Base-by-base conservation (phyloP, 1,140 invertebrate genomes). In the Amphibalanus amphitrite region DNA sequence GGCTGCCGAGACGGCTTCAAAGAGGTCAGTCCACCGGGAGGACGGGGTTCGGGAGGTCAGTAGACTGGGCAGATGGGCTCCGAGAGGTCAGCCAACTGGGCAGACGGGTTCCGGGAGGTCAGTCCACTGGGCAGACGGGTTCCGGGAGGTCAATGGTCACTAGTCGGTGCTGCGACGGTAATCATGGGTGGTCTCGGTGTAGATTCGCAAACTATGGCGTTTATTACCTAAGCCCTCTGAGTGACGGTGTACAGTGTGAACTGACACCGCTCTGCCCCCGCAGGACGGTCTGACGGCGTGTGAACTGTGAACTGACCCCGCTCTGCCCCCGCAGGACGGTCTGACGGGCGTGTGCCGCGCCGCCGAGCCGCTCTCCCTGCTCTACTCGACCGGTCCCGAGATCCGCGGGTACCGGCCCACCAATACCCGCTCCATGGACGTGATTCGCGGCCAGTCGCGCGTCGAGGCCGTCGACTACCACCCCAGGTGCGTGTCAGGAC, bases 401-500 rank as follows among this genome's bases (percentile, higher is more conserved):
- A 92, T 98, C 67, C 83, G 92, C 30, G 88, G 88, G 0, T 87
- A 89, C 70, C 85, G 86, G 64, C 76, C 88, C 3, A 83, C 85
- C 38, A 84, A 85, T 71, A 85, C 84, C 30, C 85, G 89, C 65
- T 87, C 90, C 76, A 80, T 88, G 38, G 87, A 89, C 73, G 86
- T 97, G 1, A 87, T 95, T 25, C 82, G 83, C 0, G 86, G 91
- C 6, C 91, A 95, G 78, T 92, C 90, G 76, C 84, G 92, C 38
- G 89, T 97, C 67, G 88, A 92, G 76, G 88, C 91, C 0, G 79
- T 98, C 38, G 95, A 97, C 80, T 93, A 92, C 76, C 90, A 86
- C 76, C 88, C 89, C 0, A 84, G 84, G 64, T 81, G 83, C 64
- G 88, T 93, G n/a, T 6, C 64, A 25, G 25, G n/a, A n/a, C n/a